These are phyloP conservation scores for Myoxocephalus aenaeus DNA, from an alignment of 2,797 vertebrate species.

Conservation along the genomic window DNA sequence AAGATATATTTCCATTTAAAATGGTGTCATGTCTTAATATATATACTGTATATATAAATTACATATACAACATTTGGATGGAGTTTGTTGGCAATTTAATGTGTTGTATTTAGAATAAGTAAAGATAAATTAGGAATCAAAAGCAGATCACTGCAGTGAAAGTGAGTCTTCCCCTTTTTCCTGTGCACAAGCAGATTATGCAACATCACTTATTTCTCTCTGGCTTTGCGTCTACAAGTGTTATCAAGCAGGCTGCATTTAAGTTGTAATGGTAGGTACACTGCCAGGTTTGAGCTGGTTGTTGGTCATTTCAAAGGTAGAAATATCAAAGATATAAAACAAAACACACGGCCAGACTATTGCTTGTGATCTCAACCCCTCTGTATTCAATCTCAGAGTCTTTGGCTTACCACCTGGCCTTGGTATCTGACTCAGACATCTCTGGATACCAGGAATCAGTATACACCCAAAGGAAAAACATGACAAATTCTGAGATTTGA, in stretches of 20 bases:
- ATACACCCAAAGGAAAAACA: neutral
- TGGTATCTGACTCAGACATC: neutral
- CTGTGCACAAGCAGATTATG: neutral
- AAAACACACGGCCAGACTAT: neutral
- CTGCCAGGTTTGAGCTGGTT: neutral
- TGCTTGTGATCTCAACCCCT: neutral
- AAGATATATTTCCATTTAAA: slow-evolving; percentile 14
- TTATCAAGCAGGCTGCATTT: neutral
- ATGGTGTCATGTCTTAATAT: neutral
- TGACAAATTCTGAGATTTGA: neutral
- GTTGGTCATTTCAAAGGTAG: neutral
- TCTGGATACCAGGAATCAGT: neutral
- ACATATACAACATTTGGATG: neutral
- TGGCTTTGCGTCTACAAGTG: neutral
- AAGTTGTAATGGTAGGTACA: neutral
- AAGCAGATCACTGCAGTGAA: no score
- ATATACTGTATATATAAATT: no score
- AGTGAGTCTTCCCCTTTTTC: neutral
- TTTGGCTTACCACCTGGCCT: neutral
- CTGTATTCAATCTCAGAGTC: neutral
- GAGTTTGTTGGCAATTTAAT: neutral
- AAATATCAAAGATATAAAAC: neutral
- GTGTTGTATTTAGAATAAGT: neutral
- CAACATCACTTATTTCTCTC: neutral
- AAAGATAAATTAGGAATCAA: neutral